Base-by-base conservation (phyloP, 2,113 vertebrate species). In the Scartelaos histophorus region DNA sequence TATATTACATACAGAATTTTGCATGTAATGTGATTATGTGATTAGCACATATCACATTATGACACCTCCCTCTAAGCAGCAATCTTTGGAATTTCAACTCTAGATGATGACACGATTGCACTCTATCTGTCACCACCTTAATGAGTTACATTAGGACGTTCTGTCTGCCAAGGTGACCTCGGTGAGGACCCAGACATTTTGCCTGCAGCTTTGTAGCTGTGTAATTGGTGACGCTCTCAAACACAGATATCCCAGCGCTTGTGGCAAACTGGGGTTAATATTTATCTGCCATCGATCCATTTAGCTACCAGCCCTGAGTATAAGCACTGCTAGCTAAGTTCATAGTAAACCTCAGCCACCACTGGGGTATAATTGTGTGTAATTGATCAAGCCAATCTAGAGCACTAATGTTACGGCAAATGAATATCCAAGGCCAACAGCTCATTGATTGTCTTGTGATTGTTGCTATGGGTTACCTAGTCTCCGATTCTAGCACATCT, bases 371-470 rank as follows among this genome's bases (percentile, higher is more conserved):
- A 80, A 77, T 80, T 81, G 73, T 84, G 19, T 82, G 34, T 70
- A 82, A 85, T 71, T 66, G 70, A 82, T 81, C 67, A 68, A 66
- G 43, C 54, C 47, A 49, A 12, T 56, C 62, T 45, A 47, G 25
- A 49, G 22, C 56, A 67, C 65, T 57, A 38, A 62, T 75, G 67
- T 25, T 66, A 65, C 54, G 47, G 66, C 45, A 35, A 78, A 57
- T 76, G 19, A 71, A 69, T 73, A 43, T 51, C 51, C 68, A 22
- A 58, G 22, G n/a, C 57, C 64, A 19, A 38, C 66, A 25, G 35
- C 35, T 34, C 70, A 85, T 80, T 71, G 80, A 86, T 80, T 77
- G 29, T 17, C 22, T 19, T 70, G 65, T 81, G 69, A 82, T 73
- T 78, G 76, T 62, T 25, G 70, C 68, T 53, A n/a, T 62, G 17